Base-by-base conservation (phyloP, 1,140 invertebrate species). In the Penaeus vannamei region DNA sequence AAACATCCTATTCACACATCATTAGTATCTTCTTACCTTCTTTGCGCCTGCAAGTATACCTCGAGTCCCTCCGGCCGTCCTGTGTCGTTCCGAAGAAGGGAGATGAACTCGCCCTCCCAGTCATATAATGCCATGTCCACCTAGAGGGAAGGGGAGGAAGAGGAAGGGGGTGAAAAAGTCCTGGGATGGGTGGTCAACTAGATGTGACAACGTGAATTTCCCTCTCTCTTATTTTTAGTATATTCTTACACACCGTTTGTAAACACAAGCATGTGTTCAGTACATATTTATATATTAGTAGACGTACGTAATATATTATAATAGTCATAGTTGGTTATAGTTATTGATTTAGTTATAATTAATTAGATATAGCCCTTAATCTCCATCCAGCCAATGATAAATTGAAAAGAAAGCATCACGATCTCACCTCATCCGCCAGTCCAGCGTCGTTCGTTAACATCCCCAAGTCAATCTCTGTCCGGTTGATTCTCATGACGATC, bases 381-480 rank as follows among this genome's bases (percentile, higher is more conserved):
- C 36, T 42, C 3, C n/a, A n/a, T n/a, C 8, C 36, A 2, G 8
- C 8, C 36, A 42, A 42, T 7, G 36, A 42, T 42, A 42, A n/a
- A 7, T 42, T 7, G 3, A 42, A 4, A 42, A 22, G 5, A 10
- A 22, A 19, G 23, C 26, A 3, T 5, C n/a, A 14, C 14, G 62
- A 77, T 80, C 92, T 93, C 93, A 95, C 95, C 95, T 95, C 96
- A 91, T 96, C 95, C 92, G 95, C 95, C 59, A 96, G 96, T 86
- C 96, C 96, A 22, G 95, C 95, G 69, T 94, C 93, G 92, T 96
- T 96, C 85, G 95, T 95, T 77, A 94, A 93, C 92, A 95, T 94
- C 91, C 95, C 93, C 93, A 95, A 94, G 91, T 96, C 93, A 1
- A 96, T 94, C 69, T 93, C 93, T 1, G 95, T 94, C 93, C 96